phyloP scores from a whole-genome alignment of 2,888 invertebrate genomes.

The Idaea aversata region DNA sequence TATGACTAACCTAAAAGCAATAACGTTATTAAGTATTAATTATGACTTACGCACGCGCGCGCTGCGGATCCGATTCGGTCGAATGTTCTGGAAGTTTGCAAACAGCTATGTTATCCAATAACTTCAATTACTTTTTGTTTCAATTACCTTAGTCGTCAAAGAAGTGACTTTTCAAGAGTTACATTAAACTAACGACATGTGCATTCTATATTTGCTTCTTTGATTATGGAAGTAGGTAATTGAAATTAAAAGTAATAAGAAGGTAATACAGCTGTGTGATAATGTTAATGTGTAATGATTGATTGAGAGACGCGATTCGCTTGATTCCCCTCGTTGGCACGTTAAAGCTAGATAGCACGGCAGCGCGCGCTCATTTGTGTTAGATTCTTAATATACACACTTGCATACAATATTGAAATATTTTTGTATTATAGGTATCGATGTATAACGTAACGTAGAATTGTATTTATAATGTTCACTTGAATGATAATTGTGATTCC shows the following conservation, averaged over 20 bases:
- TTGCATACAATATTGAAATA: slow-evolving; percentile 66
- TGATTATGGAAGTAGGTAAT: neutral
- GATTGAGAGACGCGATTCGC: neutral
- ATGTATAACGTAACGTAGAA: slow-evolving; percentile 70
- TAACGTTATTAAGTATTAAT: slow-evolving; percentile 58
- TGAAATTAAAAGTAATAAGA: neutral
- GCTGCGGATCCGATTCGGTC: slow-evolving; percentile 45
- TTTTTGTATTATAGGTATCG: slow-evolving; percentile 77
- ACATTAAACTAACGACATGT: neutral
- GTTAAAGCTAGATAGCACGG: slow-evolving; percentile 34
- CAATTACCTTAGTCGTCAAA: neutral
- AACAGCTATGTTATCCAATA: neutral
- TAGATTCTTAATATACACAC: slow-evolving; percentile 68
- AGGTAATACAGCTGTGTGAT: neutral
- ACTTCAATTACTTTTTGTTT: neutral
- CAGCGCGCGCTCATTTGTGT: slow-evolving; percentile 64
- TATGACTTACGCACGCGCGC: slow-evolving; percentile 64
- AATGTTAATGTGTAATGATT: neutral
- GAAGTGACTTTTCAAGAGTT: neutral
- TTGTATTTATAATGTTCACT: slow-evolving; percentile 62
- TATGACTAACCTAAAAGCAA: slow-evolving; percentile 76
- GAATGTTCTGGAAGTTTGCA: neutral
- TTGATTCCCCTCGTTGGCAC: neutral
- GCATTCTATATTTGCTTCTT: neutral
- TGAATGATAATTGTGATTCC: slow-evolving; percentile 60